A percentile compares a stretch with the other conserved stretches of the same genome.
phyloP scores from a whole-genome alignment of 2,797 vertebrate genomes.

The Protosalanx chinensis region DNA sequence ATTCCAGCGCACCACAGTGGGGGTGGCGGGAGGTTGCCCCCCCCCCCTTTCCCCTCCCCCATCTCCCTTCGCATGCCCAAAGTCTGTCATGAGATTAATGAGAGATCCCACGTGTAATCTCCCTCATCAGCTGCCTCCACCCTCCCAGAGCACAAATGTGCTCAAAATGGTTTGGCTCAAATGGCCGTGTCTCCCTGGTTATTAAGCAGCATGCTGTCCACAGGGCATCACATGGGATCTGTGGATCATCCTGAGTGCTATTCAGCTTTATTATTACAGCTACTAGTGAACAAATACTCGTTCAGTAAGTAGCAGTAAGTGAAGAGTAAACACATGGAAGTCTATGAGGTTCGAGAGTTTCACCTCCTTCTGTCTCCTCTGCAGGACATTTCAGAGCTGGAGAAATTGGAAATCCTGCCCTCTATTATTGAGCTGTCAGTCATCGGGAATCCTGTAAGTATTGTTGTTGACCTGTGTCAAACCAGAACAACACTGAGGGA shows the following conservation, averaged over 20 bases:
- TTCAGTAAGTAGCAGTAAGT: no score
- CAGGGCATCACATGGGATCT: conserved; percentile 9
- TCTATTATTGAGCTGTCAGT: conserved; percentile 82
- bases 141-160: conserved; percentile 47
- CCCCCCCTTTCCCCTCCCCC: conserved; percentile 15
- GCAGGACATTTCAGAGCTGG: conserved; percentile 80
- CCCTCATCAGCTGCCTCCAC: conserved; percentile 52
- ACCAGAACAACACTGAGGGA: conserved; percentile 17
- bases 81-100: conserved; percentile 65
- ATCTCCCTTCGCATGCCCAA: conserved; percentile 44
- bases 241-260: no score
- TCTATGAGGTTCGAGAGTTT: no score
- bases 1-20: conserved; percentile 43
- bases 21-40: conserved; percentile 34
- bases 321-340: no score
- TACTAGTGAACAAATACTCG: no score
- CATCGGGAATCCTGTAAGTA: conserved; percentile 82
- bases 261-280: no score
- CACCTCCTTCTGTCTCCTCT: conserved; percentile 20
- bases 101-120: conserved; percentile 66
- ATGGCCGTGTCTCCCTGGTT: conserved; percentile 44
- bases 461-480: conserved; percentile 6
- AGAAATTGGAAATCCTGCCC: conserved; percentile 80
- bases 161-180: conserved; percentile 38
- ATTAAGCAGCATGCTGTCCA: conserved; percentile 28